Percentiles rank a stretch among this genome's conserved stretches.
Evolutionary conservation across 2,797 vertebrate genomes (phyloP).

Genomic region (Naso thynnoides): DNA sequence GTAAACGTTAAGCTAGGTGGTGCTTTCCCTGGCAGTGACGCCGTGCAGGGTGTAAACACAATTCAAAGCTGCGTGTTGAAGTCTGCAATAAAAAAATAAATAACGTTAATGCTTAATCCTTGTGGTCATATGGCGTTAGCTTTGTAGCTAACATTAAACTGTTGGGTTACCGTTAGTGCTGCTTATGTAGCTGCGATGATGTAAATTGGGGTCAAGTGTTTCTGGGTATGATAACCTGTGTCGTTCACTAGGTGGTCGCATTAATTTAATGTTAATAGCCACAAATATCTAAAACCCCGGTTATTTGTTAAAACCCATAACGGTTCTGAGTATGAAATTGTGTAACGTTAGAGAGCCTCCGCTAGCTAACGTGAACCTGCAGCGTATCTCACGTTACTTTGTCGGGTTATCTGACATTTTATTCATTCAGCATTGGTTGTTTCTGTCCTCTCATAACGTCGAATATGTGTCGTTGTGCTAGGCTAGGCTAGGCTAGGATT

Average conservation of each 20-base stretch:
- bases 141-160: conserved; percentile 49
- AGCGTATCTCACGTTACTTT: background rate
- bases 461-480: background rate
- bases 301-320: background rate
- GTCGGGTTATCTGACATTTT: background rate
- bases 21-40: background rate
- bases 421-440: background rate
- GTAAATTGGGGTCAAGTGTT: conserved; percentile 36
- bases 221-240: background rate
- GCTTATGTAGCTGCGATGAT: conserved; percentile 40
- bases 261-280: background rate
- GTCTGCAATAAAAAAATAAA: background rate
- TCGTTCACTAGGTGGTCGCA: background rate
- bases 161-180: conserved; percentile 26
- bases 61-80: background rate
- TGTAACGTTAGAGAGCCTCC: background rate
- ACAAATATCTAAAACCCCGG: background rate
- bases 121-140: conserved; percentile 56
- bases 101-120: conserved; percentile 38
- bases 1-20: background rate
- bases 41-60: background rate
- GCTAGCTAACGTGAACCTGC: conserved; percentile 13
- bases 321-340: background rate
- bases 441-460: background rate
- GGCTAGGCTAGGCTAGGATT: background rate